phyloP scores from a whole-genome alignment of 2,113 vertebrate genomes.

The Globicephala melas region DNA sequence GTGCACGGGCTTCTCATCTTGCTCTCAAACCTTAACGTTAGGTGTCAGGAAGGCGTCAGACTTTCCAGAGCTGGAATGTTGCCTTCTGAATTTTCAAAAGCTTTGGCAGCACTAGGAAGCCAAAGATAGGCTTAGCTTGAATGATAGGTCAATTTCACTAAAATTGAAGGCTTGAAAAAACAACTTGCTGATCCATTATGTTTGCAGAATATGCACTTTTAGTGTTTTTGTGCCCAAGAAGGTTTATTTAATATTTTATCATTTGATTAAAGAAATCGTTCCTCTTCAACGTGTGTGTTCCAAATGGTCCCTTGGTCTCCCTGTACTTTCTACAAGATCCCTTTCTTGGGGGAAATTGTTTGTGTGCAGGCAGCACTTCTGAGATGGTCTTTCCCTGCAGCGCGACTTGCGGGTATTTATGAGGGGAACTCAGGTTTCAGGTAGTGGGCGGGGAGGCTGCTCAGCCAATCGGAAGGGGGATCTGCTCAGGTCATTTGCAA shows the following conservation, averaged over 20 bases:
- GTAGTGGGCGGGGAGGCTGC: background rate
- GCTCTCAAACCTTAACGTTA: background rate
- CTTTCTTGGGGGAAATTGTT: background rate
- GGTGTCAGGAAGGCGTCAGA: rapidly evolving
- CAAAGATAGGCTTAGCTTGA: background rate
- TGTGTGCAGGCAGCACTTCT: background rate
- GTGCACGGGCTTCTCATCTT: background rate
- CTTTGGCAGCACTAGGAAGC: background rate
- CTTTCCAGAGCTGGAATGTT: background rate
- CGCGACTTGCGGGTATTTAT: conserved; percentile 37
- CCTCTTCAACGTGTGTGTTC: background rate
- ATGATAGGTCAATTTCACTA: background rate
- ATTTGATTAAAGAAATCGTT: background rate
- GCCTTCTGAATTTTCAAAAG: background rate
- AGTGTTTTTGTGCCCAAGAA: background rate
- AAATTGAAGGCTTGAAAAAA: background rate
- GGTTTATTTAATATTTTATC: background rate
- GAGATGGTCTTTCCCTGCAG: background rate
- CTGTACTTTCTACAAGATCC: background rate
- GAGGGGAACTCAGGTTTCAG: conserved; percentile 50
- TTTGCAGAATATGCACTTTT: background rate
- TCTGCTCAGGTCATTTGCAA: conserved; percentile 9
- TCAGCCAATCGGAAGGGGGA: background rate
- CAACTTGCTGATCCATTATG: conserved; percentile 40
- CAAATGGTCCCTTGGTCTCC: background rate